Conservation (phyloP, 2,113 vertebrate species). For the Baryphthengus martii region DNA sequence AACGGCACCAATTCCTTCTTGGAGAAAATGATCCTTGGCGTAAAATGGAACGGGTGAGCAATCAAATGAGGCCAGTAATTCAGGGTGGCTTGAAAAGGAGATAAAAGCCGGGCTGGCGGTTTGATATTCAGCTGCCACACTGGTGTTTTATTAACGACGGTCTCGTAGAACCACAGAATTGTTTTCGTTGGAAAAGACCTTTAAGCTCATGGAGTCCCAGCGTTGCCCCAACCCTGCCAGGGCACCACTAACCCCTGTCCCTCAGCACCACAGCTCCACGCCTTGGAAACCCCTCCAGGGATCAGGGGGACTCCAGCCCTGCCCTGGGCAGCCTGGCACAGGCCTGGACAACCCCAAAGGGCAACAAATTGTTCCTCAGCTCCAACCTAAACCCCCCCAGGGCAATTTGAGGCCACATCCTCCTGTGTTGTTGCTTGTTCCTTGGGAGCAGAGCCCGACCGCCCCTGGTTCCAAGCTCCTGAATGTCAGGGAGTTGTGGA, state of each 20-base stretch:
- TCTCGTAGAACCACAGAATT: neutral
- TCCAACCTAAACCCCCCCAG: neutral
- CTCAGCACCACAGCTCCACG: neutral
- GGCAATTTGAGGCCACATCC: neutral
- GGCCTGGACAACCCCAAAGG: too few relatives aligned
- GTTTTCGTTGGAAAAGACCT: neutral
- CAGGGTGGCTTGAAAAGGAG: neutral
- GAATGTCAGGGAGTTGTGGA: too few relatives aligned
- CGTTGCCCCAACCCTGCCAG: neutral
- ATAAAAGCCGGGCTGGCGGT: slow-evolving; percentile 19
- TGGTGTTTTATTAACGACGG: neutral
- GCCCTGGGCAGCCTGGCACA: neutral
- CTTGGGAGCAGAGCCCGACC: too few relatives aligned
- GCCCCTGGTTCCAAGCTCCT: too few relatives aligned
- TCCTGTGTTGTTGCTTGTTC: neutral
- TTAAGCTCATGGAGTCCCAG: neutral
- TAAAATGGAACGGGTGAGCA: neutral
- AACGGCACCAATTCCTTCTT: neutral
- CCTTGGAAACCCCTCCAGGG: neutral
- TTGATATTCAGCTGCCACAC: neutral
- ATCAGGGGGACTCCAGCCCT: neutral
- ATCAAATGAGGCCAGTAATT: slow-evolving; percentile 25
- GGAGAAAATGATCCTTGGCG: neutral
- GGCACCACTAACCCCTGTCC: neutral
- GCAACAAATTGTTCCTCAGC: neutral